Percentiles rank a stretch among this genome's conserved stretches.
Conservation (phyloP, 2,888 invertebrate species). For the Hipparchia sbordonii region DNA sequence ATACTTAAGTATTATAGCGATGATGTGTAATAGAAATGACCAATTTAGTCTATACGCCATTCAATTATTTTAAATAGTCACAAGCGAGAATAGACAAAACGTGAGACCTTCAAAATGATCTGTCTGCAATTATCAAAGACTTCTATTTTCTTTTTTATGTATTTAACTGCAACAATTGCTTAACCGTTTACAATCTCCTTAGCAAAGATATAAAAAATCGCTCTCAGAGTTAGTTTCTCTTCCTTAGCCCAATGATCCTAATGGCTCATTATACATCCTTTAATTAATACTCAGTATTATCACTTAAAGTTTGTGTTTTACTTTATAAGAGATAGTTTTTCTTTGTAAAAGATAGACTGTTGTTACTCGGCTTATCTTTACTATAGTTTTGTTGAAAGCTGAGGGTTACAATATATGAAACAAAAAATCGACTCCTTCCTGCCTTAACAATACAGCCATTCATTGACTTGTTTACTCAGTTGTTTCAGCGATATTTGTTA, state of each 20-base stretch:
- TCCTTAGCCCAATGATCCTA: too few relatives aligned
- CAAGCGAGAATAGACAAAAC: slow-evolving; percentile 57
- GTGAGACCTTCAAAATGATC: slow-evolving; percentile 48
- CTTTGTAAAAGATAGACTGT: background rate
- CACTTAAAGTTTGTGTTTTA: background rate
- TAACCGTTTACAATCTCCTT: too few relatives aligned
- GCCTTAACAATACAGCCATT: background rate
- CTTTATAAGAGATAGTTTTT: background rate
- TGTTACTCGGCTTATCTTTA: background rate
- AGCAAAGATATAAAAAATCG: too few relatives aligned
- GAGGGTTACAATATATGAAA: background rate
- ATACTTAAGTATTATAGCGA: slow-evolving; percentile 56
- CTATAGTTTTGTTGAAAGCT: too few relatives aligned
- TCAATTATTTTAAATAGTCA: slow-evolving; percentile 68
- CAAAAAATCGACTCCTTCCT: background rate
- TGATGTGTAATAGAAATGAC: slow-evolving; percentile 65
- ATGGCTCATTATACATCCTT: too few relatives aligned
- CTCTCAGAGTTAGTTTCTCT: too few relatives aligned
- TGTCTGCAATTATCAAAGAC: slow-evolving; percentile 2
- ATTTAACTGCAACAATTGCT: too few relatives aligned
- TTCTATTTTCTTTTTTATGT: background rate
- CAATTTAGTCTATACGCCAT: slow-evolving; percentile 61
- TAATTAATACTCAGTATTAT: too few relatives aligned
- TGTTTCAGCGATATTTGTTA: too few relatives aligned
- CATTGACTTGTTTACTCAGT: background rate